Conservation (phyloP, 2,113 vertebrate species). For the Naja naja region DNA sequence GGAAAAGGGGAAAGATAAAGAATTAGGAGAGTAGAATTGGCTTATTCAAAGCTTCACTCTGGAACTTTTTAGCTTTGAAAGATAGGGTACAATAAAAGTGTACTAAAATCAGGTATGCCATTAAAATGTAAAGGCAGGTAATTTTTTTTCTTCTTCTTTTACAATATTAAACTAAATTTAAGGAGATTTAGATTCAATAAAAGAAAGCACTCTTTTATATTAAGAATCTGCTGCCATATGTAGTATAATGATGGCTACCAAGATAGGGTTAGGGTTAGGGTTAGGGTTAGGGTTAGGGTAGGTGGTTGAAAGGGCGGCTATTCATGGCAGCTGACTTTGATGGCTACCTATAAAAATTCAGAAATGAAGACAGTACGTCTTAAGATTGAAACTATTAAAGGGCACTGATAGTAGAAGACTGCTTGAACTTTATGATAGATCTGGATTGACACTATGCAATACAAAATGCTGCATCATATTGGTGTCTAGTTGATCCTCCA, state of each 20-base stretch:
- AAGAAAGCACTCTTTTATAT: background rate
- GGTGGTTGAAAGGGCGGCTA: background rate
- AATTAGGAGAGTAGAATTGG: background rate
- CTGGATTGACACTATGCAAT: background rate
- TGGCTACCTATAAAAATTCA: background rate
- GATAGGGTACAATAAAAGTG: background rate
- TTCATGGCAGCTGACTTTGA: background rate
- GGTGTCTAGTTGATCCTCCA: background rate
- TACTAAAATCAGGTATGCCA: background rate
- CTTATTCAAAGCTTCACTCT: background rate
- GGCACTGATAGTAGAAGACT: background rate
- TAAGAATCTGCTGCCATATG: background rate
- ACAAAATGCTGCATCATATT: background rate
- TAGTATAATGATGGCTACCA: background rate
- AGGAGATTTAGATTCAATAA: background rate
- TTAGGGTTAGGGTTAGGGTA: no score
- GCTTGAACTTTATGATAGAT: background rate
- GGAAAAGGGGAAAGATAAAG: background rate
- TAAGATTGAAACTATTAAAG: background rate
- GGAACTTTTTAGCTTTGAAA: background rate
- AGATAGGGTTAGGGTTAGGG: no score
- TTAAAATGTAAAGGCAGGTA: background rate
- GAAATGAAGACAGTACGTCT: background rate
- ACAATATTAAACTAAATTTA: background rate
- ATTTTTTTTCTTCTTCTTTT: background rate